Conservation (phyloP, 2,888 invertebrate genomes). For the Lysandra coridon region DNA sequence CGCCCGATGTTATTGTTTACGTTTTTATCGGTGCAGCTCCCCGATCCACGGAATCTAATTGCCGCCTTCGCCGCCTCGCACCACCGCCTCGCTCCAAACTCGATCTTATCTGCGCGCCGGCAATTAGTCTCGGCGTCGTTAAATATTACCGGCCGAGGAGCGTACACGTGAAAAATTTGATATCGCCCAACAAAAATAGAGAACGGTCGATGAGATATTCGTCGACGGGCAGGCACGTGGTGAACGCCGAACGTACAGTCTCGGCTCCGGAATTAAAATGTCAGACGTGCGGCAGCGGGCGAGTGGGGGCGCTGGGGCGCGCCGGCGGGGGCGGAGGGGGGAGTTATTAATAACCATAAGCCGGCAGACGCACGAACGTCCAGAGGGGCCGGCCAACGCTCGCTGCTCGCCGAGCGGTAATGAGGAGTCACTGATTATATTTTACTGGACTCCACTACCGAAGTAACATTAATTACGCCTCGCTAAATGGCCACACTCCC, state of each 20-base stretch:
- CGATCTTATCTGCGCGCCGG: constrained; percentile 1
- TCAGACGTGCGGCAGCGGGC: constrained; percentile 76
- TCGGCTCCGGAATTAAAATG: constrained; percentile 78
- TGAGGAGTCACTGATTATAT: constrained; percentile 81
- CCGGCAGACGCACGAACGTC: constrained; percentile 80
- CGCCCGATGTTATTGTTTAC: constrained; percentile 61
- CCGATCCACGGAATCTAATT: constrained; percentile 39
- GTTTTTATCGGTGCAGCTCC: constrained; percentile 43
- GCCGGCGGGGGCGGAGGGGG: constrained; percentile 53
- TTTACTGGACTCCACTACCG: constrained; percentile 76
- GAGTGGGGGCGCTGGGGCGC: constrained; percentile 61
- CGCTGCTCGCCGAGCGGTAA: constrained; percentile 63
- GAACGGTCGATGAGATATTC: constrained; percentile 65
- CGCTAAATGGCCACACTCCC: constrained; percentile 41
- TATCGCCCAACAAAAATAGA: constrained; percentile 49
- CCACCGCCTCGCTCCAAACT: background rate
- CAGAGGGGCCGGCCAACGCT: constrained; percentile 67
- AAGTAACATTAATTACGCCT: constrained; percentile 62
- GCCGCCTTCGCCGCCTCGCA: constrained; percentile 31
- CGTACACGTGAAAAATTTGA: constrained; percentile 31
- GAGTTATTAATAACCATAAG: constrained; percentile 81
- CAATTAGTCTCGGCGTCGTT: background rate
- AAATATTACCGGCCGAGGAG: background rate
- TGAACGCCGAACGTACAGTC: constrained; percentile 64
- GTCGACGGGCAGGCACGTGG: constrained; percentile 65